phyloP scores from a whole-genome alignment of 2,113 vertebrate species.

The Burhinus bistriatus region DNA sequence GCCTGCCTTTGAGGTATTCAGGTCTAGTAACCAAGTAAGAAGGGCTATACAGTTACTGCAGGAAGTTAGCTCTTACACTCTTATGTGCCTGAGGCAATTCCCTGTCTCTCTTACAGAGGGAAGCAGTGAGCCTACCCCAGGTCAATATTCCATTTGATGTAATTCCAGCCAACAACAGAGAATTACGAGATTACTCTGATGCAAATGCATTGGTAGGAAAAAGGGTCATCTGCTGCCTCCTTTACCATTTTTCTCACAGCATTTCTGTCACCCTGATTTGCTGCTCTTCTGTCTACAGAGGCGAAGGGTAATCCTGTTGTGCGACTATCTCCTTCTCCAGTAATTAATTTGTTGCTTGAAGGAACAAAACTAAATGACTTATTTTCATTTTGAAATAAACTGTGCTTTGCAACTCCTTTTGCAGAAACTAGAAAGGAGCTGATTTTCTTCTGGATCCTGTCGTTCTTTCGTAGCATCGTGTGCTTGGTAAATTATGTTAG shows the following conservation, averaged over 20 bases:
- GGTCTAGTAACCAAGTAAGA: neutral
- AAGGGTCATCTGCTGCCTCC: neutral
- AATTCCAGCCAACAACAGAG: neutral
- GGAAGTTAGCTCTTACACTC: neutral
- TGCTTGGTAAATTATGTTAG: constrained; percentile 8
- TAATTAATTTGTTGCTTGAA: constrained; percentile 29
- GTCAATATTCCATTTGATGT: neutral
- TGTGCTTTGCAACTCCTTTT: neutral
- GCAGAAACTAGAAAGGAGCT: neutral
- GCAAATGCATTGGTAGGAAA: neutral
- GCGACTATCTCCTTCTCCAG: neutral
- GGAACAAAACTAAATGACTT: neutral
- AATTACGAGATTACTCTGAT: neutral
- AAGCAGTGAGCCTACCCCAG: neutral
- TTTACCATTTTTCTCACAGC: neutral
- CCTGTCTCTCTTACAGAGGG: neutral
- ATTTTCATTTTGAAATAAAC: constrained; percentile 13
- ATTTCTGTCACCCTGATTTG: neutral
- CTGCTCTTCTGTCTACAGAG: neutral
- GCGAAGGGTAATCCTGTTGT: neutral
- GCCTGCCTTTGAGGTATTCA: neutral
- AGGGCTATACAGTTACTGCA: neutral
- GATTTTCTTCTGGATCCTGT: neutral
- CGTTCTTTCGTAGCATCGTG: neutral
- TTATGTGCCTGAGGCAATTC: neutral